Conservation (phyloP, 2,888 invertebrate genomes). For the Elmis aenea region DNA sequence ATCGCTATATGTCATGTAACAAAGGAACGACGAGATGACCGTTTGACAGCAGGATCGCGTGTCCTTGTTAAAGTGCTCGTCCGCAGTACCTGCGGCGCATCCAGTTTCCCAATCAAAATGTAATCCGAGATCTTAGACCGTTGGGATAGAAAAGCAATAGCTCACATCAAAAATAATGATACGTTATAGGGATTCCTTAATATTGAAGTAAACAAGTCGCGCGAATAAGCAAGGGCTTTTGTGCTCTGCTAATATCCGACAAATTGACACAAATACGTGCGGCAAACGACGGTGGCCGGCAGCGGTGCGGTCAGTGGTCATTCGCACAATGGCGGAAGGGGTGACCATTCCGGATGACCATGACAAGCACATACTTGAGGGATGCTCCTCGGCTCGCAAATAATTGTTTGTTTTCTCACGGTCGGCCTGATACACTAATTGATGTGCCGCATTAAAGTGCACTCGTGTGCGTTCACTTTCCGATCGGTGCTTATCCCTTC, state of each 20-base stretch:
- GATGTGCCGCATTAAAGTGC: slow-evolving; percentile 46
- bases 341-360: slow-evolving; percentile 40
- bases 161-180: slow-evolving; percentile 46
- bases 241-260: slow-evolving; percentile 38
- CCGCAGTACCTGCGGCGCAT: slow-evolving; percentile 36
- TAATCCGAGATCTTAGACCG: slow-evolving; percentile 38
- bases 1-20: slow-evolving; percentile 25
- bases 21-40: slow-evolving; percentile 34
- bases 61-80: slow-evolving; percentile 39
- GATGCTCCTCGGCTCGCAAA: slow-evolving; percentile 41
- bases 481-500: slow-evolving; percentile 39
- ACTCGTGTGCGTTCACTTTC: slow-evolving; percentile 40
- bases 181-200: slow-evolving; percentile 41
- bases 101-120: slow-evolving; percentile 43
- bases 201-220: slow-evolving; percentile 34
- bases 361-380: slow-evolving; percentile 45
- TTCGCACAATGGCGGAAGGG: slow-evolving; percentile 30
- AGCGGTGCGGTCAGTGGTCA: slow-evolving; percentile 31
- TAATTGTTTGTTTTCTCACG: slow-evolving; percentile 51
- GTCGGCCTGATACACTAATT: slow-evolving; percentile 46
- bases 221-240: slow-evolving; percentile 35
- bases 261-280: slow-evolving; percentile 43
- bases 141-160: slow-evolving; percentile 34
- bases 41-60: slow-evolving; percentile 36
- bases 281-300: slow-evolving; percentile 25